Base-by-base conservation (phyloP, 2,113 vertebrate genomes). In the Diphyllodes magnificus region DNA sequence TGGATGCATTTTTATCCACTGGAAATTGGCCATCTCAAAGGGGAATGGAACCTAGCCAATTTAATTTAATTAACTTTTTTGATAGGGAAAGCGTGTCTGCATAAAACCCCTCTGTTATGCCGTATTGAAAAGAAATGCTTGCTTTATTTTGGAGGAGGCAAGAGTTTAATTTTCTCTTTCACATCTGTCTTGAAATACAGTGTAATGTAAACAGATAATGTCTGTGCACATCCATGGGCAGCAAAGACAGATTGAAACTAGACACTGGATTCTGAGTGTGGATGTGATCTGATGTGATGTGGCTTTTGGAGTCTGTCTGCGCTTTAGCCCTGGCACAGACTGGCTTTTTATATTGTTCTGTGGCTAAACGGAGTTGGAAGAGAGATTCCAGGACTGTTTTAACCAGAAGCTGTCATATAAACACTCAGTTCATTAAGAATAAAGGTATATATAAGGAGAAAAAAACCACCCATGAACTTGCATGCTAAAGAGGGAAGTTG, bases 61-160 rank as follows among this genome's bases (percentile, higher is more conserved):
- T 77, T 80, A 91, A 73, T 70, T 91, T 16, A 82, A 88, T 92
- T 93, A 88, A 88, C 61, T 69, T 93, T 96, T 82, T 76, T 68
- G 21, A 57, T 11, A 79, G 65, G 24, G 33, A 51, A 85, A 71
- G 51, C 0, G 0, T 27, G 37, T 39, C 79, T 90, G 42, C 60
- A 76, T 54, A 37, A 78, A 84, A 75, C 31, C n/a, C 33, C 40
- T 94, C 54, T 82, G 12, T n/a, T 33, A 28, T 22, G 39, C 63
- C 6, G 21, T 31, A 70, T 23, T 53, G 42, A 79, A 91, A 92
- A 82, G 22, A 87, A 96, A 78, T 42, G 25, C n/a, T 84, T 56
- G 68, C 66, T 88, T 72, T 89, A 66, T 60, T 82, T 70, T 73
- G 45, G 13, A 68, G 44, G 56, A 64, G 37, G 47, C 51, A 88